These are phyloP conservation scores for Molanna angustata DNA, from an alignment of 2,888 invertebrate species.

Conservation along the genomic window DNA sequence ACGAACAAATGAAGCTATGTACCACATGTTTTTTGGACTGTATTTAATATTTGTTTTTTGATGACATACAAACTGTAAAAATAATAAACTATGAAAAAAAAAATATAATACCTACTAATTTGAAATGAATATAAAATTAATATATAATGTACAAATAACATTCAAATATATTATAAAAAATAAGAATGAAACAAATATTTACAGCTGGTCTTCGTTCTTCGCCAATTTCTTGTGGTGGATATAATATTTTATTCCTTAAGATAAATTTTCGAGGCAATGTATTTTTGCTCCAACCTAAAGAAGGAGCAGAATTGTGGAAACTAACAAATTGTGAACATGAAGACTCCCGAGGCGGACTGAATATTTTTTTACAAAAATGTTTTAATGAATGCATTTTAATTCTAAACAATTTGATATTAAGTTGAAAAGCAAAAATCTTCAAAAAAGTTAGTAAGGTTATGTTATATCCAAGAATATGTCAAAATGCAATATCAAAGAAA, in stretches of 20 bases:
- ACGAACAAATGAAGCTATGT: conserved; percentile 79
- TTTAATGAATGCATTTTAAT: too few relatives aligned
- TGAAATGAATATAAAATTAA: background rate
- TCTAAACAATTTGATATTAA: too few relatives aligned
- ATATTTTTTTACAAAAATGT: too few relatives aligned
- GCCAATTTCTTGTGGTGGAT: conserved; percentile 70
- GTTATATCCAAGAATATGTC: too few relatives aligned
- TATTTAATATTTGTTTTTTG: conserved; percentile 82
- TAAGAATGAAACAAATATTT: too few relatives aligned
- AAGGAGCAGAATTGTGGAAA: conserved; percentile 6
- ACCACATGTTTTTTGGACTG: conserved; percentile 92
- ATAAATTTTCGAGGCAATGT: conserved; percentile 58
- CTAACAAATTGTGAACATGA: too few relatives aligned
- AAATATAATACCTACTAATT: background rate
- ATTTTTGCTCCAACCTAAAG: conserved; percentile 38
- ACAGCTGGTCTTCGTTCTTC: conserved; percentile 84
- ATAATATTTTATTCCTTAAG: conserved; percentile 69
- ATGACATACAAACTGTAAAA: conserved; percentile 83
- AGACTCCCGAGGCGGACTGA: too few relatives aligned
- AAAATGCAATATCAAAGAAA: too few relatives aligned
- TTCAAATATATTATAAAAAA: too few relatives aligned
- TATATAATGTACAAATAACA: background rate
- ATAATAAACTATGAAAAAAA: conserved; percentile 1
- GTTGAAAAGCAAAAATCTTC: too few relatives aligned
- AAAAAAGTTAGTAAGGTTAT: too few relatives aligned